Base-by-base conservation (phyloP, 1,140 invertebrate genomes). In the Hestina assimilis region DNA sequence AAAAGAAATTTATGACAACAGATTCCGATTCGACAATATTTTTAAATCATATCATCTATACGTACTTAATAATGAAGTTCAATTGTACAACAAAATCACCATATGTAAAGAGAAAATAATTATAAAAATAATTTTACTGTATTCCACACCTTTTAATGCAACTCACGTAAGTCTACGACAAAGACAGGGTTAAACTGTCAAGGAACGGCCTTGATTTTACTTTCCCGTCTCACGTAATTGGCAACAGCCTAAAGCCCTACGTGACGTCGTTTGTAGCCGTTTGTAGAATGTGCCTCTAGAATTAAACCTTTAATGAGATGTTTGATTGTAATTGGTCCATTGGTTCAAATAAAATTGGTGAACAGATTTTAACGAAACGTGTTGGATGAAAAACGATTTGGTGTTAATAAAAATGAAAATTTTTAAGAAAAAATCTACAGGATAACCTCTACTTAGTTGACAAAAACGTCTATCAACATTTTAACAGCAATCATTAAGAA, bases 191-290 rank as follows among this genome's bases (percentile, higher is more conserved):
- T 48, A 46, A 61, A 56, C 42, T 51, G 52, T 21, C 46, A 38
- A 53, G 28, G 26, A 56, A 48, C 38, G 52, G 50, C 59, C 59
- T 61, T 61, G 59, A 56, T 56, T 61, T 61, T 48, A 55, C 58
- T 54, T 55, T 47, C 42, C 23, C 58, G 28, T 29, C 38, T 61
- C 52, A 59, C 56, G 46, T 61, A 61, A 61, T 55, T 54, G 52
- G 38, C 55, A 45, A 45, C 47, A 38, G 59, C 23, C 52, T 50
- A 50, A 51, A 59, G 31, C 35, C 58, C 40, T 61, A 61, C 59
- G 56, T 59, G 56, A 59, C 41, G n/a, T 59, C 48, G 33, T 46
- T 58, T 43, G 41, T 11, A 31, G 24, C 15, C 31, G 24, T 40
- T 55, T 21, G 31, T 23, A 33, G 53, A 47, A 21, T 46, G 43